A percentile compares a stretch with the other conserved stretches of the same genome.
These are phyloP conservation scores for Tangara arthus DNA, from an alignment of 2,797 vertebrate species.

Conservation along the genomic window DNA sequence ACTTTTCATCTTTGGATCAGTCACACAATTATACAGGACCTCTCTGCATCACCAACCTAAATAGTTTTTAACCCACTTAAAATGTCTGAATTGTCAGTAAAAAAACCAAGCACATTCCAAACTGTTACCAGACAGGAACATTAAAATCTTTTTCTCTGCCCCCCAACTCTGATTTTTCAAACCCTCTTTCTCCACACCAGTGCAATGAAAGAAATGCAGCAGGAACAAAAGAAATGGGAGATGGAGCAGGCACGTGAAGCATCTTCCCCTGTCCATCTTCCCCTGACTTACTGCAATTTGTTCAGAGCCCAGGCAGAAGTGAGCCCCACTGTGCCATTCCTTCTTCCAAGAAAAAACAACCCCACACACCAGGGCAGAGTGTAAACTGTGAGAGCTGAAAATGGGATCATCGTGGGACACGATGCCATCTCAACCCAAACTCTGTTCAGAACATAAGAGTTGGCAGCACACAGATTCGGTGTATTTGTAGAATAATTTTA, in stretches of 20 bases:
- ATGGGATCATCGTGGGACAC: not conserved
- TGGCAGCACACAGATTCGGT: not conserved
- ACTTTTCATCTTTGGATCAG: not conserved
- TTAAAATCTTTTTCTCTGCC: not conserved
- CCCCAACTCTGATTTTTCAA: not conserved
- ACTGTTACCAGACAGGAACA: not conserved
- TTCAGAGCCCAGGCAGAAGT: not conserved
- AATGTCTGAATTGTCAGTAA: not conserved
- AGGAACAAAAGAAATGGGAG: not conserved
- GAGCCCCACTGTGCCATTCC: not conserved
- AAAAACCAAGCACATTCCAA: accelerated
- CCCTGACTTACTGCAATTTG: not conserved
- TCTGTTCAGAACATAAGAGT: not conserved
- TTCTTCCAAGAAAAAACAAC: not conserved
- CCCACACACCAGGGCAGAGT: not conserved
- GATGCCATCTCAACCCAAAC: not conserved
- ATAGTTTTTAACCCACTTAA: not conserved
- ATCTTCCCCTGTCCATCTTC: not conserved
- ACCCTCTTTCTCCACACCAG: not conserved
- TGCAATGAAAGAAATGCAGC: accelerated
- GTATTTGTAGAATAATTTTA: conserved; percentile 15
- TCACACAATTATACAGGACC: accelerated
- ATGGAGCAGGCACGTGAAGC: not conserved
- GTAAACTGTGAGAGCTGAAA: not conserved
- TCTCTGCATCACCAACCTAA: not conserved